Base-by-base conservation (phyloP, 1,140 invertebrate genomes). In the Nixonia krombeini region DNA sequence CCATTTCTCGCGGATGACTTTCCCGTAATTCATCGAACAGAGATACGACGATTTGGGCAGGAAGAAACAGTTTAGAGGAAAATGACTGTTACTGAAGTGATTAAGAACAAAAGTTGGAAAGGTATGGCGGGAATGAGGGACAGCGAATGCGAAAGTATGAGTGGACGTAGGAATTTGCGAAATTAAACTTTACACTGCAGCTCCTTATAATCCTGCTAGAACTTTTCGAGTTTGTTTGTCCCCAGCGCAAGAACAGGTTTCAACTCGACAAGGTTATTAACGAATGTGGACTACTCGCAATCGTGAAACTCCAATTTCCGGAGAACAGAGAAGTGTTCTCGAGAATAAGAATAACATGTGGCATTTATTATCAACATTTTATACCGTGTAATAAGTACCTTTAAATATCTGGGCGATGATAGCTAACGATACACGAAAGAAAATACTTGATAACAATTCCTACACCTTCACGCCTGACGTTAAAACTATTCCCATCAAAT, bases 161-260 rank as follows among this genome's bases (percentile, higher is more conserved):
- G 42, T 41, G 10, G 58, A 62, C 63, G 65, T 68, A 53, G 71
- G 72, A 70, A 79, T 78, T 78, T 70, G 73, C 75, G 75, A 76
- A 81, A 81, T 78, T 80, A 76, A 80, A 76, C 75, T 78, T 77
- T 51, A 52, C 47, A 68, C 58, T 68, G 42, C 46, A 50, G 52
- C 55, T 70, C 67, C 73, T 79, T 74, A 75, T 80, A 79, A 80
- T 76, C 70, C 69, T 78, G 73, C 78, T 76, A 78, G 58, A 70
- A 72, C 65, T 72, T 73, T 64, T 62, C 69, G 51, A 74, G 63
- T 70, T 72, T 70, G 68, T 69, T 72, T 70, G 68, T 69, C 62
- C 63, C 66, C 68, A 73, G 67, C 72, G 74, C 68, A 72, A 75
- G 74, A 75, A 73, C 61, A 40, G 29, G 45, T 62, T 65, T 58